A percentile compares a stretch with the other conserved stretches of the same genome.
Conservation (phyloP, 2,888 invertebrate genomes). For the Chalcosyrphus nemorum region DNA sequence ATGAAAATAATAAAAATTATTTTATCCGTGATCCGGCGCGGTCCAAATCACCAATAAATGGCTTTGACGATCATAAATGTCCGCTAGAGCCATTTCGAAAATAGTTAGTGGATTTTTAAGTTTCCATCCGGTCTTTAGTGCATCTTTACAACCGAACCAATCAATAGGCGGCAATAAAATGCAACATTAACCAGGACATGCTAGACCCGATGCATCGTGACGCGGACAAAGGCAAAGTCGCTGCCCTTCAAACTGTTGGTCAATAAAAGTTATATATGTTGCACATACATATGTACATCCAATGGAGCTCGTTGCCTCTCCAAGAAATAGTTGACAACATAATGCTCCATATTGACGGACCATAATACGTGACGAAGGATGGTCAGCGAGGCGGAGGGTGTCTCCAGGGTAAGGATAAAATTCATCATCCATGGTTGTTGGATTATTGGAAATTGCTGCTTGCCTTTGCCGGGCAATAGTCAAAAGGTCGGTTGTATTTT, state of each 20-base stretch:
- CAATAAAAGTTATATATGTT: slow-evolving; percentile 66
- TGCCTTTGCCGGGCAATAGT: slow-evolving; percentile 51
- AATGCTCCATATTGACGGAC: slow-evolving; percentile 64
- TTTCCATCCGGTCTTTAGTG: slow-evolving; percentile 37
- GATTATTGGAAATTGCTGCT: slow-evolving; percentile 69
- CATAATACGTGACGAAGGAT: slow-evolving; percentile 54
- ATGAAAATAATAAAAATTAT: slow-evolving; percentile 53
- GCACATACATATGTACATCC: too few relatives aligned
- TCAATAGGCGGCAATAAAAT: slow-evolving; percentile 66
- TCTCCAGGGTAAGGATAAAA: slow-evolving; percentile 42
- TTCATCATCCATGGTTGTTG: slow-evolving; percentile 67
- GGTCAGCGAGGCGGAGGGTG: not conserved
- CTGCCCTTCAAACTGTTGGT: slow-evolving; percentile 36
- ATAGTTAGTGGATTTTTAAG: slow-evolving; percentile 40
- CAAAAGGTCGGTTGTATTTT: slow-evolving; percentile 48
- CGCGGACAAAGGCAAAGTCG: slow-evolving; percentile 25
- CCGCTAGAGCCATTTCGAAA: slow-evolving; percentile 22
- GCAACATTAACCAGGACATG: slow-evolving; percentile 68
- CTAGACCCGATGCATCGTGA: slow-evolving; percentile 15
- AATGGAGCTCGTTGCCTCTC: not conserved
- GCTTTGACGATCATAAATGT: slow-evolving; percentile 46
- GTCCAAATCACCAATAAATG: slow-evolving; percentile 39
- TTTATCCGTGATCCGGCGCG: slow-evolving; percentile 40
- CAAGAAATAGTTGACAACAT: slow-evolving; percentile 70
- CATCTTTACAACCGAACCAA: slow-evolving; percentile 53